Evolutionary conservation across 2,888 invertebrate genomes (phyloP).

Genomic region (Hipparchia semele): DNA sequence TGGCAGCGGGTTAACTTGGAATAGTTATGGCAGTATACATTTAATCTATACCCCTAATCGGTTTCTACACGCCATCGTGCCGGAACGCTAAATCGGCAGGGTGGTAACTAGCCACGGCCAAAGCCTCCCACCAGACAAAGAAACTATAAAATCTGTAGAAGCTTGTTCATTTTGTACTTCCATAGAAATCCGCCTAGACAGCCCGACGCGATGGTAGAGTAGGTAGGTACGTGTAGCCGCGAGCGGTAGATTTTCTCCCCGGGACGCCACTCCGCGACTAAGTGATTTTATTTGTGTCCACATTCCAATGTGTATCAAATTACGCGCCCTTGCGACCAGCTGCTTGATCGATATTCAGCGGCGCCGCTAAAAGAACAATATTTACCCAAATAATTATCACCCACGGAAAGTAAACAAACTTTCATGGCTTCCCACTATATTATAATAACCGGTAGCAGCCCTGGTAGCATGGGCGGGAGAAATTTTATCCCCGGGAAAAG

Average conservation of each 20-base stretch:
- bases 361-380: conserved; percentile 66
- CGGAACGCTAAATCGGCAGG: too few species aligned
- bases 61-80: too few species aligned
- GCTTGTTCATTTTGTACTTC: too few species aligned
- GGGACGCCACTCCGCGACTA: conserved; percentile 77
- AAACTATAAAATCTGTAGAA: too few species aligned
- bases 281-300: conserved; percentile 83
- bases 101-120: too few species aligned
- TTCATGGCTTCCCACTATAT: not conserved
- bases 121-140: too few species aligned
- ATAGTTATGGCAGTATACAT: too few species aligned
- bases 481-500: too few species aligned
- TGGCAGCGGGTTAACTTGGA: too few species aligned
- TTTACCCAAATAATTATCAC: conserved; percentile 49
- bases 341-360: conserved; percentile 75
- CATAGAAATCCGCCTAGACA: not conserved
- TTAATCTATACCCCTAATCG: too few species aligned
- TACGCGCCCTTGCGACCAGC: conserved; percentile 72
- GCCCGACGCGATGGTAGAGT: conserved; percentile 19
- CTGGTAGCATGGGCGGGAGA: too few species aligned
- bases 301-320: conserved; percentile 81
- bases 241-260: conserved; percentile 68
- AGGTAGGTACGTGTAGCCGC: conserved; percentile 7
- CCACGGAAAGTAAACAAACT: conserved; percentile 30
- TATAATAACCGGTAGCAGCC: too few species aligned